Base-by-base conservation (phyloP, 2,797 vertebrate species). In the Notolepis coatsorum region DNA sequence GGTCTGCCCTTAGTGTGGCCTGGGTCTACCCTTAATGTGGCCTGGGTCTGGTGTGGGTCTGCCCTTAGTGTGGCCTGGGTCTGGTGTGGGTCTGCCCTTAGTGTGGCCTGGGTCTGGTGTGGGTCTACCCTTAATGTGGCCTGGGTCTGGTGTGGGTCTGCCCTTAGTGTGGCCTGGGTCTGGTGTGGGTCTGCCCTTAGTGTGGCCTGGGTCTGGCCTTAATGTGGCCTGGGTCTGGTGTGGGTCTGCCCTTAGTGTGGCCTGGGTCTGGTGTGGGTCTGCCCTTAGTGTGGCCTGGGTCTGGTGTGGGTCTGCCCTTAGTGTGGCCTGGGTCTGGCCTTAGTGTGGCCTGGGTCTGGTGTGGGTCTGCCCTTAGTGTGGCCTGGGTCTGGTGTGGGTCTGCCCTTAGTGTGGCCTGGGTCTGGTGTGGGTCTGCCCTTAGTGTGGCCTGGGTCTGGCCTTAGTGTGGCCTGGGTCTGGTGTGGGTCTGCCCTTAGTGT, bases 201-300 rank as follows among this genome's bases (percentile, higher is more conserved):
- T 21, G 38, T 25, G 43, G 62, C 57, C 51, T 30, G 33, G 39
- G 31, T 50, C 49, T 2, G 31, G n/a, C n/a, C n/a, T n/a, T n/a
- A n/a, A n/a, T n/a, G n/a, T n/a, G 45, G 35, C 41, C 30, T 17
- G 35, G 42, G 77, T 43, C 58, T 47, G 30, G 52, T 62, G 58
- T 28, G 43, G 39, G 61, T 38, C 28, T 18, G 39, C 28, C 64
- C 21, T 27, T 10, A 12, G 35, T 21, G 38, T 25, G 43, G 62
- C 57, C 51, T 30, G 33, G 39, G 31, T 50, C 49, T 2, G 31
- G n/a, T n/a, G n/a, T n/a, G n/a, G n/a, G n/a, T n/a, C n/a, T n/a
- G n/a, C n/a, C n/a, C n/a, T n/a, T n/a, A n/a, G n/a, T n/a, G n/a
- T n/a, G 45, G 35, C 41, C 30, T 17, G 35, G 42, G 77, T 43